Evolutionary conservation across 2,113 vertebrate species (phyloP).

Genomic region (Dendrocopos noguchii): DNA sequence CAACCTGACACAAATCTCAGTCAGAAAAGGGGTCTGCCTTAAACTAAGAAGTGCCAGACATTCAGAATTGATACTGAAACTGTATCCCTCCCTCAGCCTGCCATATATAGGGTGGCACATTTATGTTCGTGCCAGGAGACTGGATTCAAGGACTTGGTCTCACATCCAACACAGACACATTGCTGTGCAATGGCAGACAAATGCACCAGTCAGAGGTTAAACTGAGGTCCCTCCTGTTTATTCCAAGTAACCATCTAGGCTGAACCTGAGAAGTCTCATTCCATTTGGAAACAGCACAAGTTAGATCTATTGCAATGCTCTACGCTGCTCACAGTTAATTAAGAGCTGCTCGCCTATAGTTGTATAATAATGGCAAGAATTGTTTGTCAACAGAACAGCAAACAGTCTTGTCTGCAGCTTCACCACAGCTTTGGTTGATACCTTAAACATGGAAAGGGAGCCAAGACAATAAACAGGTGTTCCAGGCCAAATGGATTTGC

Average conservation of each 20-base stretch:
- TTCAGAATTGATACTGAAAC: constrained; percentile 19
- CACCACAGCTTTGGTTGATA: not conserved
- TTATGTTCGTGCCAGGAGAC: not conserved
- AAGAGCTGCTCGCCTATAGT: not conserved
- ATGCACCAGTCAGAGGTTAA: not conserved
- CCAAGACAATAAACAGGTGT: not conserved
- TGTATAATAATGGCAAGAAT: not conserved
- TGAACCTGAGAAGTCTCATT: not conserved
- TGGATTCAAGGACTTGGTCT: not conserved
- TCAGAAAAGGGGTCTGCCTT: not conserved
- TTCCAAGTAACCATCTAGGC: not conserved
- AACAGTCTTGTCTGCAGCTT: not conserved
- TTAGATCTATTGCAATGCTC: not conserved
- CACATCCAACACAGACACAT: not conserved
- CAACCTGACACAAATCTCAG: not conserved
- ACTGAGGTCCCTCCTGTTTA: not conserved
- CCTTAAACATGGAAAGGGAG: not conserved
- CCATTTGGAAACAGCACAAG: not conserved
- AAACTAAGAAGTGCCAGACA: constrained; percentile 28
- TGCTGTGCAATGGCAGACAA: not conserved
- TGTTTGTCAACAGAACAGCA: not conserved
- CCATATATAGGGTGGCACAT: not conserved
- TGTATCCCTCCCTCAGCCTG: not conserved
- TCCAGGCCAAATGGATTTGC: not conserved
- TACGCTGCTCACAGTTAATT: not conserved